Evolutionary conservation across 2,888 invertebrate genomes (phyloP), one percentile per base, ranked within the genome.

Genomic region (Heteropelma amictum): DNA sequence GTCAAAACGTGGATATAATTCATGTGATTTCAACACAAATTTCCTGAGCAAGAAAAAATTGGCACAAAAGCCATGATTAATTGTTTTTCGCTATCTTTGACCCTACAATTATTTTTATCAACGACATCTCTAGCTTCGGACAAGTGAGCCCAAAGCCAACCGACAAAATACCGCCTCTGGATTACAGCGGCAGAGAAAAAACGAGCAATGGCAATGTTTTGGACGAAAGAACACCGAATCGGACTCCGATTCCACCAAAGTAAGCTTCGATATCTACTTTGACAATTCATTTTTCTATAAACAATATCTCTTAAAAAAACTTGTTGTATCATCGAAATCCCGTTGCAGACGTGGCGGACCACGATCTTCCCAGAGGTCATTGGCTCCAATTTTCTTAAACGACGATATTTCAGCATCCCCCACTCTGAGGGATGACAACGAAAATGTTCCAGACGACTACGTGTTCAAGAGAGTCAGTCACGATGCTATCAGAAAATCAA

Each of bases 401-500:
- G 78, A 69, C 28, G 71, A 79, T 4, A 61, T 40, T 38, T 72
- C 58, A 28, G 72, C 76, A 23, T 81, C 72, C 38, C 76, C 80
- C 4, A 69, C 58, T 21, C 40, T 84, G 7, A 82, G 79, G 42
- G 87, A 88, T 19, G 87, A 87, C 42, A 87, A 87, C 60, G 87
- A 87, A 58, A 87, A 86, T 33, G 80, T 86, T 21, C 80, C 83
- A 4, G 84, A 83, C 2, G 86, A 86, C 21, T 87, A 82, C 28
- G 77, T 83, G 6, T 87, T 88, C 73, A 87, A 85, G 54, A 81
- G 88, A 75, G 86, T 80, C 45, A 84, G 79, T 38, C 86, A 84
- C 33, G 87, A 87, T 40, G 81, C 85, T 10, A 84, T 85, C 21
- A 82, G 88, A 42, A 83, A 81, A 76, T 88, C 88, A 4, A 88